Evolutionary conservation across 2,797 vertebrate genomes (phyloP), one percentile per base, ranked within the genome.

Genomic region (Brachyalestes nurse): DNA sequence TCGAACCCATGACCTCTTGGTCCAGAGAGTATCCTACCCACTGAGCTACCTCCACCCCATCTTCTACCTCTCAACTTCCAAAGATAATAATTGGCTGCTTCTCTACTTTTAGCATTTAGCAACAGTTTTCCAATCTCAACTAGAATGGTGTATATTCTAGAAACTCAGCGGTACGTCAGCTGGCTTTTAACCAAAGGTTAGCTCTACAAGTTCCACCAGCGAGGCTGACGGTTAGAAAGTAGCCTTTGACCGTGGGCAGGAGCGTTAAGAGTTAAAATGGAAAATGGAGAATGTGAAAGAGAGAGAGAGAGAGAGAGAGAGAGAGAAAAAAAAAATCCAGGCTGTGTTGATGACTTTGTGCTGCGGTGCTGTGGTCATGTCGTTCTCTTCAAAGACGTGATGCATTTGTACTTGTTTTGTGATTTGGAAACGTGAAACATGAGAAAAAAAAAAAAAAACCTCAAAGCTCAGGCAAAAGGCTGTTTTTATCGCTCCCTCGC

Each of bases 351-450:
- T 61, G 67, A 75, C 77, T 75, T 51, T 25, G 66, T 80, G 71
- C 55, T 70, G 78, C 1, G 60, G 75, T 66, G 5, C 61, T 83
- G 81, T 78, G 82, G 77, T 86, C 72, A 55, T 55, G 47, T 60
- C 57, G 62, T 80, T 80, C 55, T 75, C 64, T 73, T 82, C 65
- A 78, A 78, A 81, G 72, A 66, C 62, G 72, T 23, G 64, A 72
- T 71, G 7, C 45, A 66, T 79, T 42, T 42, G 51, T 72, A 71
- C 61, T 49, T 57, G 47, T 73, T 75, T 72, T 87, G 82, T 82
- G 87, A 87, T 89, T 79, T 82, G 81, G 87, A 66, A 82, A 89
- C 83, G 90, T 91, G 86, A 92, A 92, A 89, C 86, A 81, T 67
- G 6, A 16, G 84, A 85, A 84, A 34, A 55, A 55, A 34, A 55